Conservation (phyloP, 2,888 invertebrate species). For the Temnothorax unifasciatus region DNA sequence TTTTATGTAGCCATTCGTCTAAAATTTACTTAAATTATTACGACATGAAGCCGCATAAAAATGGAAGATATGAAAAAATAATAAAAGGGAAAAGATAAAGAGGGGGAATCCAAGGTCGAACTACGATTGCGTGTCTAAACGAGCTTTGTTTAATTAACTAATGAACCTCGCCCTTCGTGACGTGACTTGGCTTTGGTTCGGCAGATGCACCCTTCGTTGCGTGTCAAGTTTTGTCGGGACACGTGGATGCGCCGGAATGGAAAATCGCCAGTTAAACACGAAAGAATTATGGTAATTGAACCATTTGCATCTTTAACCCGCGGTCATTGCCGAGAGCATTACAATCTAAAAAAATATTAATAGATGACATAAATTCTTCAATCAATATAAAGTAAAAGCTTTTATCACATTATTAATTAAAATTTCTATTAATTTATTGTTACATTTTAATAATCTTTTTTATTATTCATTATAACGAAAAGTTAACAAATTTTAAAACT, state of each 20-base stretch:
- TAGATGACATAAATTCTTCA: background rate
- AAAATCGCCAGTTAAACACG: constrained; percentile 50
- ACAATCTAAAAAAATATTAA: background rate
- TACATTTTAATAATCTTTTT: background rate
- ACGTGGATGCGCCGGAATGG: constrained; percentile 48
- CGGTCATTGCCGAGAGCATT: background rate
- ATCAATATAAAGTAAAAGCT: background rate
- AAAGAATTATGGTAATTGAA: constrained; percentile 45
- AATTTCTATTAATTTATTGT: background rate
- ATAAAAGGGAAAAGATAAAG: constrained; percentile 8
- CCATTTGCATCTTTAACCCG: constrained; percentile 12
- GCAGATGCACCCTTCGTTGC: constrained; percentile 61
- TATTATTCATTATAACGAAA: background rate
- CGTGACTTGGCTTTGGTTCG: constrained; percentile 66
- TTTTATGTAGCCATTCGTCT: background rate
- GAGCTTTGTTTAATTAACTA: constrained; percentile 80
- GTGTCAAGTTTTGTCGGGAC: constrained; percentile 20
- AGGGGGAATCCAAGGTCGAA: constrained; percentile 47
- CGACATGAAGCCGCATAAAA: background rate
- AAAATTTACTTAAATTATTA: background rate
- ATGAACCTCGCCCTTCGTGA: constrained; percentile 77
- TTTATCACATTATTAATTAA: background rate
- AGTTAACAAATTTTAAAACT: background rate
- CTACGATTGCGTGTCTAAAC: constrained; percentile 68
- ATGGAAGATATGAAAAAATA: background rate